Conservation (phyloP, 2,888 invertebrate genomes). For the Lasius fuliginosus region DNA sequence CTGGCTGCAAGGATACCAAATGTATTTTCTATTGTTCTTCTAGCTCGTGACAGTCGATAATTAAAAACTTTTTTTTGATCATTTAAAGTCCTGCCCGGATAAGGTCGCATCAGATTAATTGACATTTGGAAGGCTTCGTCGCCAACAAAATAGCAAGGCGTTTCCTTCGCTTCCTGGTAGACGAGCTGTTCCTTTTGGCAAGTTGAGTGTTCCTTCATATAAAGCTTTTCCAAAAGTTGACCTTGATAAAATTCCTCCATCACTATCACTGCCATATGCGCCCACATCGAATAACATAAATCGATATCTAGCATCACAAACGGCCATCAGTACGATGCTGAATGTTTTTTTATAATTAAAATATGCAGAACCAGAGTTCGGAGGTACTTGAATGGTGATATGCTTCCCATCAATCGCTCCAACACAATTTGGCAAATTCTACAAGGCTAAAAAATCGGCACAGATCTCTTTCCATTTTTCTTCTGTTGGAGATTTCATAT, state of each 20-base stretch:
- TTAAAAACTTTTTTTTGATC: neutral
- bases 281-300: too few species aligned
- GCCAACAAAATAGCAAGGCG: neutral
- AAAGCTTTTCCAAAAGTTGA: too few species aligned
- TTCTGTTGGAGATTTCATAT: constrained; percentile 15
- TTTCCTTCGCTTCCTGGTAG: neutral
- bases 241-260: too few species aligned
- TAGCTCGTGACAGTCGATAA: neutral
- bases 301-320: neutral
- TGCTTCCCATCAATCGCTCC: neutral
- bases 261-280: neutral
- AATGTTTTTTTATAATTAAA: neutral
- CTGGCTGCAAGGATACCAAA: constrained; percentile 11
- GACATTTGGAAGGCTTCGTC: neutral
- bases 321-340: neutral
- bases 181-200: neutral
- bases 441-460: constrained; percentile 14
- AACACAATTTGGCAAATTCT: constrained; percentile 13
- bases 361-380: neutral
- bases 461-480: constrained; percentile 26
- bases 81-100: neutral
- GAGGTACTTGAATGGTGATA: neutral
- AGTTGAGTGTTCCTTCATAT: neutral
- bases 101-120: neutral
- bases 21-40: neutral